phyloP scores from a whole-genome alignment of 1,140 invertebrate species.

The Onthophagus taurus region DNA sequence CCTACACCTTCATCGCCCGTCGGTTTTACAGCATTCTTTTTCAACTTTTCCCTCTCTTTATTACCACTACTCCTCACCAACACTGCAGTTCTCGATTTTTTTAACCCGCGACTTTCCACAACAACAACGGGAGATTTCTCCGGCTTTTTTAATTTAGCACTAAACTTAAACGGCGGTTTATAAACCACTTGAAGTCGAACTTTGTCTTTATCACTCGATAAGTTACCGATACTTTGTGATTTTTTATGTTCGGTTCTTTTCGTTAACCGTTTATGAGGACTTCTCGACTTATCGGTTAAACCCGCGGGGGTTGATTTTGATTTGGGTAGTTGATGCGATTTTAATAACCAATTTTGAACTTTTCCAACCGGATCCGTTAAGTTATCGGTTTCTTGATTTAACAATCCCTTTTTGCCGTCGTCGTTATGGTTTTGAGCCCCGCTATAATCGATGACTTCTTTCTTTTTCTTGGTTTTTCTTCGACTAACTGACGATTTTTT shows the following conservation, averaged over 20 bases:
- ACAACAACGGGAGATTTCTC: conserved; percentile 44
- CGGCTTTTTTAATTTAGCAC: conserved; percentile 64
- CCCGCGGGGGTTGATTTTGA: conserved; percentile 63
- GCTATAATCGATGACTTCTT: conserved; percentile 73
- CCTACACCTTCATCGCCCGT: background rate
- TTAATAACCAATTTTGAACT: conserved; percentile 74
- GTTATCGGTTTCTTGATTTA: conserved; percentile 35
- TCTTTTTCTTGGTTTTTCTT: conserved; percentile 43
- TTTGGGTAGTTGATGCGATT: conserved; percentile 55
- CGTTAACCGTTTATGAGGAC: conserved; percentile 33
- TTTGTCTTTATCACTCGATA: conserved; percentile 50
- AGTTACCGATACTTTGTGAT: conserved; percentile 34
- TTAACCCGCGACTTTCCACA: conserved; percentile 16
- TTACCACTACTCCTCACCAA: conserved; percentile 40
- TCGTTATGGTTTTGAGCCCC: conserved; percentile 47
- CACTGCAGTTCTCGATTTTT: conserved; percentile 38
- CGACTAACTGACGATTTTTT: conserved; percentile 35
- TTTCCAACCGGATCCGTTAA: conserved; percentile 63
- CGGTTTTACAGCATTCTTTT: conserved; percentile 15
- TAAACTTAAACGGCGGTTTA: conserved; percentile 77
- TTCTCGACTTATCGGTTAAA: conserved; percentile 42
- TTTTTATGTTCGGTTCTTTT: conserved; percentile 37
- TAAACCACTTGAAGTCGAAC: conserved; percentile 73
- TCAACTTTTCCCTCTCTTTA: conserved; percentile 30
- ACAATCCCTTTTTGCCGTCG: conserved; percentile 32